A percentile compares a stretch with the other conserved stretches of the same genome.
Evolutionary conservation across 2,888 invertebrate genomes (phyloP).

Genomic region (Xestia rhomboidea): DNA sequence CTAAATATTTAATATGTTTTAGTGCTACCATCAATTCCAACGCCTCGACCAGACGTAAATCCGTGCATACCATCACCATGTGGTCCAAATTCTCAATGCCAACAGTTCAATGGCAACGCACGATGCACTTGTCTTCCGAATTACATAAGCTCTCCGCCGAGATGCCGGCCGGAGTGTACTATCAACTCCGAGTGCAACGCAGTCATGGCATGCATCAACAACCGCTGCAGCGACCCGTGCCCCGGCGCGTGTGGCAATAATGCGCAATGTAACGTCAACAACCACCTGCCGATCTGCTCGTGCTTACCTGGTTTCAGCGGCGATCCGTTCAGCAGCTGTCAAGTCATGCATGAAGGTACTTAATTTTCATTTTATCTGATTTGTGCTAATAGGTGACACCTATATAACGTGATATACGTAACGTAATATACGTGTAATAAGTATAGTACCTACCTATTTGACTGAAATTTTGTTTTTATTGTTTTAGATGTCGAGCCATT

Average conservation of each 20-base stretch:
- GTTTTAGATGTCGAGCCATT: constrained; percentile 80
- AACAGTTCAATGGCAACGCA: constrained; percentile 92
- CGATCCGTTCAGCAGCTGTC: constrained; percentile 92
- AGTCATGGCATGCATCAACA: constrained; percentile 92
- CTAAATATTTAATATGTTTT: constrained; percentile 39
- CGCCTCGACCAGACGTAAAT: constrained; percentile 79
- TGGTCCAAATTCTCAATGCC: constrained; percentile 94
- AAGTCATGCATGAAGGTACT: constrained; percentile 77
- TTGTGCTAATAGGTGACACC: background rate
- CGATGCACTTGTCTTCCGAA: constrained; percentile 93
- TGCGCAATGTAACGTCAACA: constrained; percentile 93
- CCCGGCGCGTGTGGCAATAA: constrained; percentile 94
- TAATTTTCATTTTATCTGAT: background rate
- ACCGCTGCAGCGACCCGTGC: constrained; percentile 94
- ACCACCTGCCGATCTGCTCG: constrained; percentile 93
- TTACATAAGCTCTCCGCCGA: constrained; percentile 94
- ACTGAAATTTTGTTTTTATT: constrained; percentile 43
- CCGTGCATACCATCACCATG: constrained; percentile 95
- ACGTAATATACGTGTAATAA: too few species aligned
- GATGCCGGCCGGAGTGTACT: constrained; percentile 94
- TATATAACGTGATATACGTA: background rate
- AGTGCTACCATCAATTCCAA: constrained; percentile 79
- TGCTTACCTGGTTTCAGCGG: constrained; percentile 93
- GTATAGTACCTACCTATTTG: background rate
- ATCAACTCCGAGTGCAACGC: constrained; percentile 93